phyloP scores from a whole-genome alignment of 2,888 invertebrate genomes.

The Petrophora chlorosata region DNA sequence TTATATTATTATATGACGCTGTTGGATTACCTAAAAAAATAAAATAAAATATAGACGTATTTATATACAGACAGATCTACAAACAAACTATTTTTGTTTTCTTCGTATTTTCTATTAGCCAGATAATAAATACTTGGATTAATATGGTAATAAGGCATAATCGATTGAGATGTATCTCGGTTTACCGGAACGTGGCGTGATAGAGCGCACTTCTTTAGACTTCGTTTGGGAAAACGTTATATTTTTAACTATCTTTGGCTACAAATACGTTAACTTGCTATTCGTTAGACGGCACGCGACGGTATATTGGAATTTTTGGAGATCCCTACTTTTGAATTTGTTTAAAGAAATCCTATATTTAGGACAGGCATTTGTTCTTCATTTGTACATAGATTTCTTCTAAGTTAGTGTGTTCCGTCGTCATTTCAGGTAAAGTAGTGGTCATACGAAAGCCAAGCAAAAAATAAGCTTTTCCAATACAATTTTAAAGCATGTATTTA shows the following conservation, averaged over 20 bases:
- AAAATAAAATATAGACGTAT: background rate
- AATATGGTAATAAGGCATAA: constrained; percentile 32
- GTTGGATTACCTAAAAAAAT: no score
- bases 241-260: constrained; percentile 41
- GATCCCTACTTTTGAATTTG: background rate
- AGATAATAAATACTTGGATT: constrained; percentile 17
- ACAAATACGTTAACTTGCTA: constrained; percentile 33
- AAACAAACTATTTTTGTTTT: background rate
- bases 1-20: no score
- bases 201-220: constrained; percentile 56
- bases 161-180: constrained; percentile 35
- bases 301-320: constrained; percentile 16
- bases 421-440: no score
- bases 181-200: constrained; percentile 59
- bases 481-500: no score
- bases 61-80: constrained; percentile 12
- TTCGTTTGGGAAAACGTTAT: constrained; percentile 50
- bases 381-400: no score
- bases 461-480: no score
- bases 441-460: no score
- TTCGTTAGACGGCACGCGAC: constrained; percentile 37
- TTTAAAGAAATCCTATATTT: background rate
- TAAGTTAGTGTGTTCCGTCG: no score
- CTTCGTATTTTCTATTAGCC: background rate
- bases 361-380: no score